Evolutionary conservation across 1,140 invertebrate species (phyloP).

Genomic region (Drosophila bocqueti): DNA sequence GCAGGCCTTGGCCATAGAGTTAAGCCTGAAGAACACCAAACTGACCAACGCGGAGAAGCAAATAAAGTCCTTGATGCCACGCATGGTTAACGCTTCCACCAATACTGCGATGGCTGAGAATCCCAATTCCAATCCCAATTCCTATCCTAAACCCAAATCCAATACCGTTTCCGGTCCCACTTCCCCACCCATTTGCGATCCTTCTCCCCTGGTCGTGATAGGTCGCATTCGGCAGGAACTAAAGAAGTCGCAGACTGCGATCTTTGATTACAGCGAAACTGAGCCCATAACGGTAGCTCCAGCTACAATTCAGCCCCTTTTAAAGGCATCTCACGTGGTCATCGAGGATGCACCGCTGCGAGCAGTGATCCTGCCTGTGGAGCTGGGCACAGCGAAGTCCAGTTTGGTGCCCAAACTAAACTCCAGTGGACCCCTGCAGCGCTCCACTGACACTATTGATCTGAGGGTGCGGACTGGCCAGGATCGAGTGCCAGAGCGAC

Average conservation of each 20-base stretch:
- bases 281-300: slow-evolving; percentile 7
- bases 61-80: neutral
- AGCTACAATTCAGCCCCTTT: neutral
- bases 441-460: slow-evolving; percentile 3
- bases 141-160: neutral
- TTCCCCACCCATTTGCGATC: neutral
- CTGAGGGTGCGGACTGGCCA: neutral
- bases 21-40: neutral
- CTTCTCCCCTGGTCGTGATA: slow-evolving; percentile 3
- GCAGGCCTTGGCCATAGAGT: slow-evolving; percentile 38
- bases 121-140: neutral
- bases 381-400: neutral
- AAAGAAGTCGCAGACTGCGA: slow-evolving; percentile 43
- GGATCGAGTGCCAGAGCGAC: neutral
- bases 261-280: slow-evolving; percentile 54
- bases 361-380: neutral
- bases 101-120: slow-evolving; percentile 10
- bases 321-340: neutral
- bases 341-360: slow-evolving; percentile 23
- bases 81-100: slow-evolving; percentile 26
- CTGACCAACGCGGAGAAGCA: neutral
- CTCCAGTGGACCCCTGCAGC: neutral
- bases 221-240: slow-evolving; percentile 46
- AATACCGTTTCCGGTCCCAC: neutral
- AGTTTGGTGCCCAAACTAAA: slow-evolving; percentile 3